Evolutionary conservation across 2,888 invertebrate genomes (phyloP).

Genomic region (Leptinotarsa haldemani): DNA sequence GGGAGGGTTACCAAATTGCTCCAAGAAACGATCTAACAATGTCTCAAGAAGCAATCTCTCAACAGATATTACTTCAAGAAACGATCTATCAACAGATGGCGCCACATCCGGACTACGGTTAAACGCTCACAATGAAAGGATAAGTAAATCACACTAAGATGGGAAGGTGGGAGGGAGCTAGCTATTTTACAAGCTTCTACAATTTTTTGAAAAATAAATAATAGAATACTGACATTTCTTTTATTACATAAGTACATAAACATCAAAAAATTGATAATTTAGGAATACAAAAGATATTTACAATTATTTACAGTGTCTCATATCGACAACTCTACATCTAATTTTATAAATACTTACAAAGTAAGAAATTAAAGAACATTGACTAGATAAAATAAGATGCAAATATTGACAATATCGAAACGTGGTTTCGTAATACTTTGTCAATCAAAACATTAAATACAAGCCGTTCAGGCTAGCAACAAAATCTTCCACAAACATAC

Average conservation of each 20-base stretch:
- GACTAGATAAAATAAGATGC: constrained; percentile 54
- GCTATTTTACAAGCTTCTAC: too few relatives aligned
- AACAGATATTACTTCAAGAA: too few relatives aligned
- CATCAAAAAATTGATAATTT: constrained; percentile 48
- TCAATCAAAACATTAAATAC: constrained; percentile 45
- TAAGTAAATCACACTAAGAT: too few relatives aligned
- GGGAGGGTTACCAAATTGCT: too few relatives aligned
- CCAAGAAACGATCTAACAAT: too few relatives aligned
- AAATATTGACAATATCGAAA: constrained; percentile 41
- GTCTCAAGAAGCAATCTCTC: too few relatives aligned
- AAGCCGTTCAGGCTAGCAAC: constrained; percentile 44
- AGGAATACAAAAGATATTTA: constrained; percentile 49
- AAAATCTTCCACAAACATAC: constrained; percentile 39
- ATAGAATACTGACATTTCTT: constrained; percentile 22
- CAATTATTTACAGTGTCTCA: constrained; percentile 44
- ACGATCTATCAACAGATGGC: too few relatives aligned
- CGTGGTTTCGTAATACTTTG: constrained; percentile 47
- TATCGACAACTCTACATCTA: constrained; percentile 33
- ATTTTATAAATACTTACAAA: constrained; percentile 49
- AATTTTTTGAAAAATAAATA: constrained; percentile 2
- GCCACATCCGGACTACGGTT: too few relatives aligned
- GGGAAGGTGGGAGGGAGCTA: too few relatives aligned
- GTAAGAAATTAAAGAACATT: constrained; percentile 50
- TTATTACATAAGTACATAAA: constrained; percentile 52
- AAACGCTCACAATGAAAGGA: too few relatives aligned